A percentile compares a stretch with the other conserved stretches of the same genome.
phyloP scores from a whole-genome alignment of 2,113 vertebrate genomes.

The Oplegnathus fasciatus region DNA sequence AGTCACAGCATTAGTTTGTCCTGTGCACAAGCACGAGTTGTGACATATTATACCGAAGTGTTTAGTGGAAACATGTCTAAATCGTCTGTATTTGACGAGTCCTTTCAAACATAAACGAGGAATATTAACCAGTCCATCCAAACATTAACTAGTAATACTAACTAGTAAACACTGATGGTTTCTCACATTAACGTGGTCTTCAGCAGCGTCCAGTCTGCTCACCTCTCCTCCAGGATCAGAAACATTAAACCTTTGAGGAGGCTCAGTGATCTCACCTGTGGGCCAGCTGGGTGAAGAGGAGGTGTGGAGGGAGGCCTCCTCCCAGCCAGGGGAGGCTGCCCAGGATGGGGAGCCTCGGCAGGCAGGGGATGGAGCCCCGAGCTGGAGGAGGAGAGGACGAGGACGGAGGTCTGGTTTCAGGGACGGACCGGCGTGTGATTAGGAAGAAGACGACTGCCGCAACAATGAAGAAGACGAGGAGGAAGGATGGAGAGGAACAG shows the following conservation, averaged over 20 bases:
- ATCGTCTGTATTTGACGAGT: no score
- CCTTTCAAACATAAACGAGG: no score
- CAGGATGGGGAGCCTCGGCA: constrained; percentile 78
- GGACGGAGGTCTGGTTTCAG: neutral
- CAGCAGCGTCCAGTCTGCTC: no score
- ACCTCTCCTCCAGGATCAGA: neutral
- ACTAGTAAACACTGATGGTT: no score
- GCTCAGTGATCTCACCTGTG: constrained; percentile 46
- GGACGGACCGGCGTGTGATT: fast-evolving
- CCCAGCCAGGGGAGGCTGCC: constrained; percentile 84
- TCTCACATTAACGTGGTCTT: neutral
- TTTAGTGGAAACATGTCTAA: no score
- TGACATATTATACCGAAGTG: no score
- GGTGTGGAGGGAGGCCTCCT: constrained; percentile 74
- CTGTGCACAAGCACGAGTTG: no score
- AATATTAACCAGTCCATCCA: neutral
- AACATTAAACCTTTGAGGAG: neutral
- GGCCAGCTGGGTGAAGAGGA: constrained; percentile 76
- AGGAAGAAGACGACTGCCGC: neutral
- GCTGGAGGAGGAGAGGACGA: neutral
- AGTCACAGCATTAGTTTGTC: no score
- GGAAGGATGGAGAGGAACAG: neutral
- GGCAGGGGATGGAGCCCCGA: constrained; percentile 67
- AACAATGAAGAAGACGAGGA: neutral
- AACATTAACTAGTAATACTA: neutral